phyloP scores from a whole-genome alignment of 2,113 vertebrate genomes.

The Cepphus grylle region DNA sequence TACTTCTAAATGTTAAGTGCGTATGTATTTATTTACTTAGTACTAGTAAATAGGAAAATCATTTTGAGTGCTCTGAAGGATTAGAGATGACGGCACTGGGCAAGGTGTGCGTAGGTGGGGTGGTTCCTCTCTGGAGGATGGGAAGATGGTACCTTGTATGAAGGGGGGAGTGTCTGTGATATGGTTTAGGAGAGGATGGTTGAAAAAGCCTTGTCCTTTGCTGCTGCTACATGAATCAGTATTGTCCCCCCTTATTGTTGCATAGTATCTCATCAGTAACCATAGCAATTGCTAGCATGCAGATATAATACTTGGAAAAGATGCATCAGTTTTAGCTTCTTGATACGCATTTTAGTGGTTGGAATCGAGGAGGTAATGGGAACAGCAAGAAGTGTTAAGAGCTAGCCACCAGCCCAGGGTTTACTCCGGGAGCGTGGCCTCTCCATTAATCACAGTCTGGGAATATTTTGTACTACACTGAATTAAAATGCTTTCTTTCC shows the following conservation, averaged over 20 bases:
- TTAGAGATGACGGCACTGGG: not conserved
- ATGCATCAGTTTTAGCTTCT: not conserved
- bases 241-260: not conserved
- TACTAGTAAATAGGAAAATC: not conserved
- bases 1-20: not conserved
- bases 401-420: not conserved
- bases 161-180: not conserved
- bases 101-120: accelerated
- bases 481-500: not conserved
- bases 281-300: not conserved
- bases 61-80: not conserved
- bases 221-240: not conserved
- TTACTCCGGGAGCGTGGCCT: not conserved
- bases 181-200: not conserved
- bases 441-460: not conserved
- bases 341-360: not conserved
- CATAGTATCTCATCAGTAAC: not conserved
- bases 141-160: not conserved
- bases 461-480: not conserved
- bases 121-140: not conserved
- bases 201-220: not conserved
- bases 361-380: not conserved
- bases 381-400: not conserved
- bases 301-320: not conserved
- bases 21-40: not conserved